Conservation (phyloP, 2,797 vertebrate species). For the Onychomys arenicola region DNA sequence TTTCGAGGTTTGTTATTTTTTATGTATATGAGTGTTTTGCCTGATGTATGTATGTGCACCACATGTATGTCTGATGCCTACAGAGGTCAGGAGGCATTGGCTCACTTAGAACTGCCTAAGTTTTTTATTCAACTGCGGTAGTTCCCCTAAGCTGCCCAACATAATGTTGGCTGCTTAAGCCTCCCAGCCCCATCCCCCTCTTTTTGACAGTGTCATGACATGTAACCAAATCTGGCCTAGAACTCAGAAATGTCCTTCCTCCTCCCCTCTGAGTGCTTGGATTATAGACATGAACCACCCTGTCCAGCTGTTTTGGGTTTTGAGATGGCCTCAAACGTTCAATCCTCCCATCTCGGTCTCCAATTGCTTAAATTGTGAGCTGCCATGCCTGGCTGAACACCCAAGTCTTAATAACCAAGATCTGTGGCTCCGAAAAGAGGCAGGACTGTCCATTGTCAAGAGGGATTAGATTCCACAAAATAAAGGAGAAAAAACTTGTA, state of each 20-base stretch:
- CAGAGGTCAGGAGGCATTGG: not conserved
- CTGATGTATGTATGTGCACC: not conserved
- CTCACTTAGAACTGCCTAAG: not conserved
- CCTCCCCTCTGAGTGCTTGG: not conserved
- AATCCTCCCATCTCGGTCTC: not conserved
- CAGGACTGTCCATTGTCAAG: not conserved
- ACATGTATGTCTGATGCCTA: not conserved
- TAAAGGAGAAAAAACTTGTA: not conserved
- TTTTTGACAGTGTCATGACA: not conserved
- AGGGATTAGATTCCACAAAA: conserved; percentile 29
- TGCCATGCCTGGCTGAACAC: not conserved
- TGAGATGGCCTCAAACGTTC: not conserved
- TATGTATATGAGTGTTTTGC: not conserved
- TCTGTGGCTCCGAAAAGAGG: conserved; percentile 13
- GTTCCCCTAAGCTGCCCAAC: not conserved
- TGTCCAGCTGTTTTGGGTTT: not conserved
- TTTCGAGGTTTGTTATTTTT: not conserved
- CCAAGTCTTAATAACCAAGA: not conserved
- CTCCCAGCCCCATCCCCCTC: not conserved
- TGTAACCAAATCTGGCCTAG: not conserved
- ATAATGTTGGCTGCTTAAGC: not conserved
- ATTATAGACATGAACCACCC: not conserved
- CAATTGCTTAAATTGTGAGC: not conserved
- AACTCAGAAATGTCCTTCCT: not conserved
- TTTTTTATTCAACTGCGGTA: not conserved